These are phyloP conservation scores for Serinus canaria DNA, from an alignment of 2,113 vertebrate genomes.

Conservation along the genomic window DNA sequence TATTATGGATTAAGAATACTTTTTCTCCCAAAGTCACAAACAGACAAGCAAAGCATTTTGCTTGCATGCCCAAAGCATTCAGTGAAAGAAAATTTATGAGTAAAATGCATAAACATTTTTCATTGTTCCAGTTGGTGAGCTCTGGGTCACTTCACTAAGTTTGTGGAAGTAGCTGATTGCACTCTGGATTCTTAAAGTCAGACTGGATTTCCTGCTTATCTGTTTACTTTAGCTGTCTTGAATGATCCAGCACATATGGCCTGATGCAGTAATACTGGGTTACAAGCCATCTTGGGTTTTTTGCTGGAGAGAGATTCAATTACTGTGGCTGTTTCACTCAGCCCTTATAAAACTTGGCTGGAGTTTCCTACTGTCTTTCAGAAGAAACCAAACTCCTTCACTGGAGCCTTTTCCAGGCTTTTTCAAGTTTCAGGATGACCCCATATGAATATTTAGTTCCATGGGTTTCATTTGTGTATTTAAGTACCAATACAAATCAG, in stretches of 20 bases:
- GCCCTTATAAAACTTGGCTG: neutral
- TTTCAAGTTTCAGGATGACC: neutral
- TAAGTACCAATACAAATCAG: neutral
- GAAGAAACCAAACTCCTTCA: neutral
- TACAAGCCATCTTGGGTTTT: neutral
- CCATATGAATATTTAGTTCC: neutral
- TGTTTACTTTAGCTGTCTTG: slow-evolving; percentile 12
- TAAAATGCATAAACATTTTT: neutral
- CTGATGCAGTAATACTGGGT: neutral
- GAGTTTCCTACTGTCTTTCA: neutral
- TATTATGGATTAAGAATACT: neutral
- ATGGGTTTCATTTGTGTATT: neutral
- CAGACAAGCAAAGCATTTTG: neutral
- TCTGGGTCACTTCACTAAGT: neutral
- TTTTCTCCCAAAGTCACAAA: neutral
- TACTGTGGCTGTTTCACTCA: neutral
- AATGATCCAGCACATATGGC: neutral
- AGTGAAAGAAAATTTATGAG: neutral
- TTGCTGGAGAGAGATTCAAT: neutral
- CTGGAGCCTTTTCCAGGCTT: neutral
- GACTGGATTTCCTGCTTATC: slow-evolving; percentile 11
- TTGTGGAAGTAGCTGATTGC: neutral
- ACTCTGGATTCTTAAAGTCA: neutral
- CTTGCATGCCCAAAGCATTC: neutral
- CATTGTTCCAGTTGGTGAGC: neutral